Evolutionary conservation across 37 sponge, comb jelly and placozoan genomes (phyloP).

Genomic region (Beroe forskalii): DNA sequence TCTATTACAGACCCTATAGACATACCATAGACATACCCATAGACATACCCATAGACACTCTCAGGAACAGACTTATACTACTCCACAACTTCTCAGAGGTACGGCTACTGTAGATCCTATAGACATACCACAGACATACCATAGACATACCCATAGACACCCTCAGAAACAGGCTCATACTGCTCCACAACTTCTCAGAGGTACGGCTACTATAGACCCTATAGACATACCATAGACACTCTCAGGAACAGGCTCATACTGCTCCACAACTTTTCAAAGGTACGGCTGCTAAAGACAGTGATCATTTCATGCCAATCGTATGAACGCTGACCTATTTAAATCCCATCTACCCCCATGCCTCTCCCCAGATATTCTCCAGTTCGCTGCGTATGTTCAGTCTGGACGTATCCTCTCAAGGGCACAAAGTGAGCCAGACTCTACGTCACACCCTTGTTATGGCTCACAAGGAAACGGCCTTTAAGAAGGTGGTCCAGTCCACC

Average conservation of each 20-base stretch:
- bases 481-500: conserved; percentile 83
- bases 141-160: conserved; percentile 67
- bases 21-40: no score
- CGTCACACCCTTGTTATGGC: conserved; percentile 26
- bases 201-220: no score
- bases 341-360: neutral
- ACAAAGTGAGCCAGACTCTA: neutral
- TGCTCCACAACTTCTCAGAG: conserved; percentile 83
- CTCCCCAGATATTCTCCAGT: conserved; percentile 36
- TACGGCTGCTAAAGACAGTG: no score
- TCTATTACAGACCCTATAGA: no score
- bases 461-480: conserved; percentile 84
- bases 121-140: no score
- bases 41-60: conserved; percentile 66
- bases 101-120: no score
- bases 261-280: conserved; percentile 80
- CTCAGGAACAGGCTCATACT: conserved; percentile 83
- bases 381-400: conserved; percentile 10
- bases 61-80: conserved; percentile 83
- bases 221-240: conserved; percentile 66
- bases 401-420: neutral
- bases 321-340: no score
- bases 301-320: no score
- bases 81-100: conserved; percentile 81
- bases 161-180: conserved; percentile 79